phyloP scores from a whole-genome alignment of 2,113 vertebrate genomes.

The Petromus typicus region DNA sequence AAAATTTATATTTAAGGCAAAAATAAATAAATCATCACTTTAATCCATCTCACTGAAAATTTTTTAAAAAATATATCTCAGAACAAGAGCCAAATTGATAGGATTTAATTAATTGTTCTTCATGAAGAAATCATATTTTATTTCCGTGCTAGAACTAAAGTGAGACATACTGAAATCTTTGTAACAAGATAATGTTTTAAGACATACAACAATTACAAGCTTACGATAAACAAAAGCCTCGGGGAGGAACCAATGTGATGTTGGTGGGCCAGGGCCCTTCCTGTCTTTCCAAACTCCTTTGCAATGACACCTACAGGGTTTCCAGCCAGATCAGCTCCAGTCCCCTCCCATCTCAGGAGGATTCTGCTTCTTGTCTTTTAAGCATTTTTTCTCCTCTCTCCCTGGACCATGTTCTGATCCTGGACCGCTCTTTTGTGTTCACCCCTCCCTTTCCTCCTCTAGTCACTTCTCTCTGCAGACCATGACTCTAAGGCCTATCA shows the following conservation, averaged over 20 bases:
- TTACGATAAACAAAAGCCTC: not conserved
- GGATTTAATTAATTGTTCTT: slow-evolving; percentile 37
- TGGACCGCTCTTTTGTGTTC: not conserved
- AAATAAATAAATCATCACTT: slow-evolving; percentile 39
- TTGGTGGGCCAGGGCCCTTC: not conserved
- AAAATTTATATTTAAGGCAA: not conserved
- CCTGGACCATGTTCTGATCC: not conserved
- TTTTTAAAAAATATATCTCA: slow-evolving; percentile 29
- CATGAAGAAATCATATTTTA: slow-evolving; percentile 23
- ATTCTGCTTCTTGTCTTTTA: not conserved
- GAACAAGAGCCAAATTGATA: not conserved
- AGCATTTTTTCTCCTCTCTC: not conserved
- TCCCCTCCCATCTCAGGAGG: not conserved
- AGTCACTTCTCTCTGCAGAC: not conserved
- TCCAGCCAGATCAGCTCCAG: not conserved
- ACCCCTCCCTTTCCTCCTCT: not conserved
- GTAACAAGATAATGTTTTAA: not conserved
- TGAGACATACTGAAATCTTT: not conserved
- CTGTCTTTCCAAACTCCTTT: not conserved
- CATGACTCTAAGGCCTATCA: not conserved
- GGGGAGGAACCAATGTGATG: not conserved
- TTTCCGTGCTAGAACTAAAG: slow-evolving; percentile 19
- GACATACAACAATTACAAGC: not conserved
- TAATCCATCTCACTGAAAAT: not conserved
- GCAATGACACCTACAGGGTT: not conserved